Evolutionary conservation across 2,113 vertebrate genomes (phyloP).

Genomic region (Sclerurus mexicanus): DNA sequence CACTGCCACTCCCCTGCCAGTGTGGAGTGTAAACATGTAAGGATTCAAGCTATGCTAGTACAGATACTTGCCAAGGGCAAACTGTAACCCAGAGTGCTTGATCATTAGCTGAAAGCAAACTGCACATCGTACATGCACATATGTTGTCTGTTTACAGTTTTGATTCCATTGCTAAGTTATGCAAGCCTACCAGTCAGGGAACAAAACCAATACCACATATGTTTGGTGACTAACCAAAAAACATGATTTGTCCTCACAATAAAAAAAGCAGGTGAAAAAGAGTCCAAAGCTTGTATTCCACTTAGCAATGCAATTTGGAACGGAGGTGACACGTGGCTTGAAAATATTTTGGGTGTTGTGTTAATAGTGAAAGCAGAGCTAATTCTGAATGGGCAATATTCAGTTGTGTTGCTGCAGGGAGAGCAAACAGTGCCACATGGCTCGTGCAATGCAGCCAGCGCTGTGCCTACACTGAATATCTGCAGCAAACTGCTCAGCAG

Average conservation of each 20-base stretch:
- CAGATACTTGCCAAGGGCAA: conserved; percentile 61
- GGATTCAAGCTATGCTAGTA: conserved; percentile 39
- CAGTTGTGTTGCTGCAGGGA: neutral
- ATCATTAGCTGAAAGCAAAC: conserved; percentile 62
- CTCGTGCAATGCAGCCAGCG: neutral
- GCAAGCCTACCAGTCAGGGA: conserved; percentile 45
- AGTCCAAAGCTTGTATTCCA: neutral
- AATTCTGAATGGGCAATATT: neutral
- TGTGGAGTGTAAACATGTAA: neutral
- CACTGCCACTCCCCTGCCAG: conserved; percentile 32
- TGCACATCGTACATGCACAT: conserved; percentile 26
- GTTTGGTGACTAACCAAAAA: conserved; percentile 23
- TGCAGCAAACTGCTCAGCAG: neutral
- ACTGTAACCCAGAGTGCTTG: conserved; percentile 48
- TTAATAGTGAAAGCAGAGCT: neutral
- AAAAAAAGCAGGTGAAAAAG: neutral
- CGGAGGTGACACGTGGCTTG: neutral
- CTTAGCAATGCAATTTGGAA: neutral
- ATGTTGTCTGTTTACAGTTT: conserved; percentile 55
- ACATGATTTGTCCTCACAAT: neutral
- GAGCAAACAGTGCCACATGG: neutral
- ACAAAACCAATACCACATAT: conserved; percentile 37
- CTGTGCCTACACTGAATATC: neutral
- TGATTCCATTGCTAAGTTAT: conserved; percentile 60
- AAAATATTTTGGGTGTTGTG: conserved; percentile 1